Conservation (phyloP, 1,140 invertebrate genomes). For the Araneus ventricosus region DNA sequence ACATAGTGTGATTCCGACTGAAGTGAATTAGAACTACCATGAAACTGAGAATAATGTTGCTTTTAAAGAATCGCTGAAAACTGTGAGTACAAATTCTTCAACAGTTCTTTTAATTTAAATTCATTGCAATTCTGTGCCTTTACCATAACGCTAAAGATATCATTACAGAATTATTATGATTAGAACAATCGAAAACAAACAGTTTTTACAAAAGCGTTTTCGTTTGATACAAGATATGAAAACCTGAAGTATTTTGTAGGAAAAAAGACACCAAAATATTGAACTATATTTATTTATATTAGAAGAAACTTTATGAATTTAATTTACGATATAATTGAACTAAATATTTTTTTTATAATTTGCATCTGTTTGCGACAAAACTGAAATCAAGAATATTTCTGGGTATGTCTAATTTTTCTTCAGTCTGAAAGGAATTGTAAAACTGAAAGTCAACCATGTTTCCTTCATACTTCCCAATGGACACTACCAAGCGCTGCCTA, state of each 20-base stretch:
- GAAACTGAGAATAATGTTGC: not conserved
- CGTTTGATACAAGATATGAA: constrained; percentile 3
- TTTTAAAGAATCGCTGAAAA: not conserved
- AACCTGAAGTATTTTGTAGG: not conserved
- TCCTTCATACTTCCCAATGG: constrained; percentile 73
- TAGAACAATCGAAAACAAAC: not conserved
- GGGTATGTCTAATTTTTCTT: too few species aligned
- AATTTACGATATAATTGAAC: too few species aligned
- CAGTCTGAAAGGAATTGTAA: not conserved
- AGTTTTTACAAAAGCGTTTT: not conserved
- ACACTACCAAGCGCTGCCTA: constrained; percentile 62
- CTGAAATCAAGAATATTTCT: not conserved
- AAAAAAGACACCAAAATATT: not conserved
- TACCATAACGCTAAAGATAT: not conserved
- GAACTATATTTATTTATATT: not conserved
- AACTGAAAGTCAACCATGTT: constrained; percentile 39
- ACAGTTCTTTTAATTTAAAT: not conserved
- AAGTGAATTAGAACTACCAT: not conserved
- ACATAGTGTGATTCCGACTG: not conserved
- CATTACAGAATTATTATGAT: not conserved
- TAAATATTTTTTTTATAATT: too few species aligned
- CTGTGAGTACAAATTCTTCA: not conserved
- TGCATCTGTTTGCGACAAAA: too few species aligned
- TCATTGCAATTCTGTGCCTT: not conserved
- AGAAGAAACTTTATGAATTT: too few species aligned